phyloP scores from a whole-genome alignment of 2,797 vertebrate species.

The Macropodus opercularis region DNA sequence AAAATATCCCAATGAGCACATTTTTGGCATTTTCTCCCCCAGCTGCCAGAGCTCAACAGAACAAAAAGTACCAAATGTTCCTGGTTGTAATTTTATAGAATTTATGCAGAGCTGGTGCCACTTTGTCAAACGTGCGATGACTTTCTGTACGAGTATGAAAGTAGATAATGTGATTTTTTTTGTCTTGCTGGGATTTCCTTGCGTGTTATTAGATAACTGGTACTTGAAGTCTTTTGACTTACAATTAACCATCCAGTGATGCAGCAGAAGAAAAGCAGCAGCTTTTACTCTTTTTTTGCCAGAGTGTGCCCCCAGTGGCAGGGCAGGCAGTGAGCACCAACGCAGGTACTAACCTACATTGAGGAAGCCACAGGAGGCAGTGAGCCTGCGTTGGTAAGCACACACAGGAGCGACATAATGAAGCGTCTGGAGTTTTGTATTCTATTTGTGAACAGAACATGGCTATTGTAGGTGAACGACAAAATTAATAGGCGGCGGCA shows the following conservation, averaged over 20 bases:
- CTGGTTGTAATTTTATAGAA: conserved; percentile 1
- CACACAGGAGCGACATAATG: conserved; percentile 71
- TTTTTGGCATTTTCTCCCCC: conserved; percentile 18
- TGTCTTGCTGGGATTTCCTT: conserved; percentile 12
- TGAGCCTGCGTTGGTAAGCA: conserved; percentile 67
- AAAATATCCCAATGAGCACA: conserved; percentile 17
- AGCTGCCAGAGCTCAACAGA: conserved; percentile 22
- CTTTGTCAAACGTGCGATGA: not conserved
- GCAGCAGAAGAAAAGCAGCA: conserved; percentile 31
- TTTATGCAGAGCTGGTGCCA: not conserved
- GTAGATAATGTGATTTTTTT: conserved; percentile 7
- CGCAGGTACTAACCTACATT: conserved; percentile 70
- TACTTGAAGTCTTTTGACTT: conserved; percentile 36
- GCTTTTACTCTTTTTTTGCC: conserved; percentile 42
- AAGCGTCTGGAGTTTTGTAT: conserved; percentile 77
- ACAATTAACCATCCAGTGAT: conserved; percentile 6
- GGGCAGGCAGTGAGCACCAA: conserved; percentile 29
- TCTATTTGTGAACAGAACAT: conserved; percentile 77
- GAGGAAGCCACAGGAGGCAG: conserved; percentile 57
- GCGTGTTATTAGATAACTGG: conserved; percentile 23
- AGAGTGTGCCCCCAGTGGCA: conserved; percentile 44
- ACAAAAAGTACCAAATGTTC: conserved; percentile 10
- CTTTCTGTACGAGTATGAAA: not conserved
- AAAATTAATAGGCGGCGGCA: conserved; percentile 75
- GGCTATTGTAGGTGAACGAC: conserved; percentile 73